Base-by-base conservation (phyloP, 1,140 invertebrate species). In the Subanguina moxae region DNA sequence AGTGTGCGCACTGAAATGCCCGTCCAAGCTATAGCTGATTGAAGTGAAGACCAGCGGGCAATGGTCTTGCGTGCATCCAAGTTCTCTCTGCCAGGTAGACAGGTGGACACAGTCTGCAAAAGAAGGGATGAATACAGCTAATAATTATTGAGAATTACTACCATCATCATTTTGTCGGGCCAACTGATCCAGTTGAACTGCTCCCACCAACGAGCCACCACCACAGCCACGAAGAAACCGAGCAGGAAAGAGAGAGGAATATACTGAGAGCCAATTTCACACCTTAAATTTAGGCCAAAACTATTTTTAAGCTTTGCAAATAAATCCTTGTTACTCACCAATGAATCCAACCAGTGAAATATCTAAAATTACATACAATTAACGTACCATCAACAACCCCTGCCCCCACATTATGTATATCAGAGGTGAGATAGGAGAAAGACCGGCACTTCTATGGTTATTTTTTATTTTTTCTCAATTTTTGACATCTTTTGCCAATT, bases 1-100 rank as follows among this genome's bases (percentile, higher is more conserved):
- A 93, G 91, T 0, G 92, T 91, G 67, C 91, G 86, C 52, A 93
- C 86, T 28, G 91, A 93, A 57, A 93, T 74, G 30, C 81, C 81
- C 19, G 74, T 78, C 81, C 80, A 83, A 1, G 81, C 79, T 62
- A 82, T 82, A 11, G 80, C 80, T 0, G 80, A 81, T 67, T 82
- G 65, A 17, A 82, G 69, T 62, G 67, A 76, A 13, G 73, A 71
- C 80, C 80, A 82, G 21, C 80, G 66, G 19, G 81, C 81, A 62
- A 82, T 77, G 27, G 80, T 78, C 45, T 67, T 68, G 27, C 80
- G 64, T 11, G 73, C 64, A n/a, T 70, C 66, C n/a, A 82, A 21
- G 48, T 82, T 82, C 46, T 82, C 80, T 23, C 45, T 48, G 13
- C 77, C 76, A 1, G 75, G 67, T 17, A 80, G 46, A 58, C 74